phyloP scores from a whole-genome alignment of 1,140 invertebrate genomes.

The Tetragnatha versicolor region DNA sequence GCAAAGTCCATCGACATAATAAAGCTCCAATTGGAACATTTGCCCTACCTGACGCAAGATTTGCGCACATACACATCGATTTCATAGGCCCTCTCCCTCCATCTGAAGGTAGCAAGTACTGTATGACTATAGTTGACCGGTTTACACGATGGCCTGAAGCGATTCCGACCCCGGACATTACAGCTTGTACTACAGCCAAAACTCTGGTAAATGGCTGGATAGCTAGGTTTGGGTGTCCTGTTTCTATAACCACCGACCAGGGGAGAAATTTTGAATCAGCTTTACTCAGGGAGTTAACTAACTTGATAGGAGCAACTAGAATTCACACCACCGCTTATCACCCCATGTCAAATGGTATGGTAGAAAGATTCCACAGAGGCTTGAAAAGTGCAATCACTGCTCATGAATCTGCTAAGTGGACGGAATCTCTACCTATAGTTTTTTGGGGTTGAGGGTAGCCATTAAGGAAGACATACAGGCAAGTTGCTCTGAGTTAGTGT shows the following conservation, averaged over 20 bases:
- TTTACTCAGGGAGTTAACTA: too few relatives aligned
- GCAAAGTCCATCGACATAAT: constrained; percentile 56
- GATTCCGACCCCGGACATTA: constrained; percentile 59
- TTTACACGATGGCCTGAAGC: constrained; percentile 65
- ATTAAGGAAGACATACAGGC: too few relatives aligned
- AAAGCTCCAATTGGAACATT: constrained; percentile 56
- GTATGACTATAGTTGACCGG: constrained; percentile 64
- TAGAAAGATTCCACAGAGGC: too few relatives aligned
- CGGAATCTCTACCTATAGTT: too few relatives aligned
- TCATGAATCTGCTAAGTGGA: too few relatives aligned
- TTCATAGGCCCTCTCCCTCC: constrained; percentile 62
- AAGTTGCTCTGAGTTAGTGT: too few relatives aligned
- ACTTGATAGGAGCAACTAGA: too few relatives aligned
- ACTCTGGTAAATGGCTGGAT: constrained; percentile 61
- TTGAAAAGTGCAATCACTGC: too few relatives aligned
- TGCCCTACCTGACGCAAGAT: constrained; percentile 9
- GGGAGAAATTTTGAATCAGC: too few relatives aligned
- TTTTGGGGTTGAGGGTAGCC: too few relatives aligned
- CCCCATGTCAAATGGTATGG: too few relatives aligned
- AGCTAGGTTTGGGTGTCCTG: constrained; percentile 60
- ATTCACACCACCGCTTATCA: too few relatives aligned
- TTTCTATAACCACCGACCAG: constrained; percentile 62
- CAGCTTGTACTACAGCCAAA: constrained; percentile 59
- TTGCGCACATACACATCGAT: constrained; percentile 2
- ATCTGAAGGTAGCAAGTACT: constrained; percentile 48